These are phyloP conservation scores for Pseudorasbora parva DNA, from an alignment of 2,113 vertebrate species.

Conservation along the genomic window DNA sequence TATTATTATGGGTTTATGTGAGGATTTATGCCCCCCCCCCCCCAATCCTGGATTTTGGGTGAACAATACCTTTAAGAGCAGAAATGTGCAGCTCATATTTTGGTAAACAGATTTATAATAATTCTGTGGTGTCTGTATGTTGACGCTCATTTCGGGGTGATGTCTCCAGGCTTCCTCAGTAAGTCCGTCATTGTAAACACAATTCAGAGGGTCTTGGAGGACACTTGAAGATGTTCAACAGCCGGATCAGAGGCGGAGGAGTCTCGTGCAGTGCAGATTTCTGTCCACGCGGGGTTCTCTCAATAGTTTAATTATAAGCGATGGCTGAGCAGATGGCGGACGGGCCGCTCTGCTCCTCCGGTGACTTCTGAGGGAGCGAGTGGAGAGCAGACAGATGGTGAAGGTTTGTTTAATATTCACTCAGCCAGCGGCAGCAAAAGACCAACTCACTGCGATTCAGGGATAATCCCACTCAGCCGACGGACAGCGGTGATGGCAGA, in stretches of 20 bases:
- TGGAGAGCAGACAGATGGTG: conserved; percentile 65
- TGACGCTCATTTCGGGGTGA: neutral
- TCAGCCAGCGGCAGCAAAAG: conserved; percentile 47
- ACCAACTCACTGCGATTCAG: conserved; percentile 57
- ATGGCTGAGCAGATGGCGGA: conserved; percentile 60
- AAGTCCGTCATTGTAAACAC: neutral
- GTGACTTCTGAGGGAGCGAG: conserved; percentile 49
- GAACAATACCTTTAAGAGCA: too few relatives aligned
- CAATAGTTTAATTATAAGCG: conserved; percentile 47
- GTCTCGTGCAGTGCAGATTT: neutral
- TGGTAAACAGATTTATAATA: neutral
- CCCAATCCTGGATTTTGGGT: too few relatives aligned
- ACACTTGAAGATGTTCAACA: neutral
- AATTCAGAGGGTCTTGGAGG: neutral
- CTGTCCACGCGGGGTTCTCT: conserved; percentile 4
- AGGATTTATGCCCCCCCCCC: too few relatives aligned
- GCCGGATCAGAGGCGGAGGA: neutral
- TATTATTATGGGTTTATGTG: too few relatives aligned
- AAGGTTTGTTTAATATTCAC: conserved; percentile 73
- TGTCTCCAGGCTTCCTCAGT: neutral
- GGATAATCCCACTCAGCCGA: conserved; percentile 38
- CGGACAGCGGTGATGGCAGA: neutral
- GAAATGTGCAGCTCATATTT: neutral
- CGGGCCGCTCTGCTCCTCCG: conserved; percentile 56
- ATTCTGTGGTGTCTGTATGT: too few relatives aligned